Conservation (phyloP, 2,113 vertebrate species). For the Cardinalis cardinalis region DNA sequence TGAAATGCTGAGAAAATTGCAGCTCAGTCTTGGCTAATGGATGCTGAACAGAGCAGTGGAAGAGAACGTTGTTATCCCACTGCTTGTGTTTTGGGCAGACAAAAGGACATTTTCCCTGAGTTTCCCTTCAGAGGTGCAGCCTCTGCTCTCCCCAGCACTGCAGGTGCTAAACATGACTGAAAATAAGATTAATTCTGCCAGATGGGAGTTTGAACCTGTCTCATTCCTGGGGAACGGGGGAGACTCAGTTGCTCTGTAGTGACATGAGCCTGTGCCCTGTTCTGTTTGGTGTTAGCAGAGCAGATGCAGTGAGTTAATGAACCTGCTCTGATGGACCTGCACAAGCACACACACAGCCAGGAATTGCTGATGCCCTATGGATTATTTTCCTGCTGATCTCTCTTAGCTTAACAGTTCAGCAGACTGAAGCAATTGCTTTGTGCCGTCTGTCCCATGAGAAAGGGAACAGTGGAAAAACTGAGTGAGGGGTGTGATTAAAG, state of each 20-base stretch:
- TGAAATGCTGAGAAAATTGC: neutral
- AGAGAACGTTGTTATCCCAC: accelerated
- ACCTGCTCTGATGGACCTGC: neutral
- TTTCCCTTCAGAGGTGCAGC: neutral
- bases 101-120: neutral
- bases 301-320: neutral
- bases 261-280: neutral
- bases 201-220: neutral
- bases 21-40: neutral
- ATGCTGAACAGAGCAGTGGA: neutral
- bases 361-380: constrained; percentile 42
- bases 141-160: neutral
- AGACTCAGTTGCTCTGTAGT: neutral
- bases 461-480: neutral
- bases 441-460: neutral
- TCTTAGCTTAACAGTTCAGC: neutral
- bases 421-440: neutral
- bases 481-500: neutral
- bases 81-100: neutral
- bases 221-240: neutral
- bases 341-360: neutral
- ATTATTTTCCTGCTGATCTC: constrained; percentile 9
- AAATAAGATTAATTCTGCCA: neutral
- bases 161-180: neutral
- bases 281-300: neutral